These are phyloP conservation scores for Leptonema lineaticorne DNA, from an alignment of 1,140 invertebrate genomes.

Conservation along the genomic window DNA sequence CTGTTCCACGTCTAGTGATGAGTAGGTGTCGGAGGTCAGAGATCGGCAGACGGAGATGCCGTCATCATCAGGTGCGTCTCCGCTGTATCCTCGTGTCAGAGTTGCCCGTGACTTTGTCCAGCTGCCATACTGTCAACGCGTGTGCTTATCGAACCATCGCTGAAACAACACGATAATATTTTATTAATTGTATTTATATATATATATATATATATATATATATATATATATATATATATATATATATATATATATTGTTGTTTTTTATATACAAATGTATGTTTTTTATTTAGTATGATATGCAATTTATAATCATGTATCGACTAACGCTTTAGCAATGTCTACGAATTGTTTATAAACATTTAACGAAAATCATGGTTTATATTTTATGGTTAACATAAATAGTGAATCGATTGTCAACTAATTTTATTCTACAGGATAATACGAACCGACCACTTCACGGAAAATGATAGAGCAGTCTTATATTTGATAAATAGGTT, in stretches of 20 bases:
- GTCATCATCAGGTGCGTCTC: conserved; percentile 42
- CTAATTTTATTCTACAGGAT: too few species aligned
- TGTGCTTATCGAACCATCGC: conserved; percentile 41
- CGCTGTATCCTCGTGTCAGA: conserved; percentile 42
- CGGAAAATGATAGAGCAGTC: too few species aligned
- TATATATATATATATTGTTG: not conserved
- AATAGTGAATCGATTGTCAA: too few species aligned
- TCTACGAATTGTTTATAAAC: too few species aligned
- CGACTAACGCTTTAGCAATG: too few species aligned
- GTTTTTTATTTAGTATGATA: too few species aligned
- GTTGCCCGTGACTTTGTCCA: conserved; percentile 13
- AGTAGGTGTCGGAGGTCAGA: conserved; percentile 35
- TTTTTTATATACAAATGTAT: too few species aligned
- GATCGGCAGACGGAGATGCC: conserved; percentile 38
- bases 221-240: not conserved
- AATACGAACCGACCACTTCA: too few species aligned
- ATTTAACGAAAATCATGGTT: too few species aligned
- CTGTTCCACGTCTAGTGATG: conserved; percentile 42
- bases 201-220: not conserved
- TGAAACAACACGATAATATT: conserved; percentile 26
- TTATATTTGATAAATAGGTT: too few species aligned
- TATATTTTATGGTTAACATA: too few species aligned
- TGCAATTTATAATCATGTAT: too few species aligned
- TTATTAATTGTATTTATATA: not conserved
- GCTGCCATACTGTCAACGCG: conserved; percentile 40